Conservation (phyloP, 2,888 invertebrate species). For the Rhagonycha lutea region DNA sequence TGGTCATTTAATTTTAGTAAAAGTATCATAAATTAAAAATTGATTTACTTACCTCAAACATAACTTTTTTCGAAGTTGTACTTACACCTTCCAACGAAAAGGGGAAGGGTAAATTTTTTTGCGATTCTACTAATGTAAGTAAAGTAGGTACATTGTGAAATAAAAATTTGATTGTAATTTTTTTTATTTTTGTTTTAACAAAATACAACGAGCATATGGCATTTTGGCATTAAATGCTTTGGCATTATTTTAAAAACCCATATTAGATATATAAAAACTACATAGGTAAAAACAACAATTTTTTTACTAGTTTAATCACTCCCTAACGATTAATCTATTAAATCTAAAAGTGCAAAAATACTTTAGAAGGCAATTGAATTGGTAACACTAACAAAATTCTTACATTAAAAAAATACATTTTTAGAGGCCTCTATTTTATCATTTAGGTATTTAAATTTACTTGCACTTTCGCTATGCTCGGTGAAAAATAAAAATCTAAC, state of each 20-base stretch:
- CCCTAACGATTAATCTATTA: conserved; percentile 20
- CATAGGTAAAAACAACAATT: conserved; percentile 39
- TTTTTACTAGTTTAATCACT: conserved; percentile 30
- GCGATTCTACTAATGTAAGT: no score
- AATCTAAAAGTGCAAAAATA: conserved; percentile 50
- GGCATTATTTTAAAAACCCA: conserved; percentile 54
- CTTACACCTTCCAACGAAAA: no score
- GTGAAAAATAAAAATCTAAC: neutral
- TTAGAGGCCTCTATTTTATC: conserved; percentile 7
- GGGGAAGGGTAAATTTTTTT: neutral
- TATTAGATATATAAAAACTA: conserved; percentile 37
- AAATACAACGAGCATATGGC: conserved; percentile 54
- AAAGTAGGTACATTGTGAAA: neutral
- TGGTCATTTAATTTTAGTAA: no score
- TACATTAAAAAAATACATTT: conserved; percentile 31
- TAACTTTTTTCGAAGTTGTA: no score
- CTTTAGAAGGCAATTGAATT: conserved; percentile 43
- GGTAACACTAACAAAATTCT: conserved; percentile 34
- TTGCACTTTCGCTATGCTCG: neutral
- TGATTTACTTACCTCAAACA: no score
- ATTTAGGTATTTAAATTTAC: neutral
- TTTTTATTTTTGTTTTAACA: conserved; percentile 31
- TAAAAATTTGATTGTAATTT: conserved; percentile 4
- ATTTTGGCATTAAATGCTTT: conserved; percentile 58
- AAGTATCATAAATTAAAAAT: no score